Evolutionary conservation across 1,140 invertebrate genomes (phyloP).

Genomic region (Bicyclus anynana): DNA sequence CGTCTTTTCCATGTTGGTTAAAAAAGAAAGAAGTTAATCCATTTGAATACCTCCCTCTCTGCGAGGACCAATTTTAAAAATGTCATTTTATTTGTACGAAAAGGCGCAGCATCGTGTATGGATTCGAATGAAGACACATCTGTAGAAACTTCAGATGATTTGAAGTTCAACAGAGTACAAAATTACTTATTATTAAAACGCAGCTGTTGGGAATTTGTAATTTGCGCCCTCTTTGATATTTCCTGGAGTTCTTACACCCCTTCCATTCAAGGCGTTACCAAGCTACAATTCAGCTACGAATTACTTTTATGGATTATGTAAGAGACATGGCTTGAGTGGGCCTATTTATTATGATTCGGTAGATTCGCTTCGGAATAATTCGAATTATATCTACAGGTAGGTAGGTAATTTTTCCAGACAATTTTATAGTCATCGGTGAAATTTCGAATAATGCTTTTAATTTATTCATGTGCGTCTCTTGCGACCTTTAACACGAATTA

Average conservation of each 20-base stretch:
- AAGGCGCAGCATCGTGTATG: not conserved
- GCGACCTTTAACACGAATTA: no score
- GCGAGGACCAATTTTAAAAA: no score
- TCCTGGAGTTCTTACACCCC: conserved; percentile 15
- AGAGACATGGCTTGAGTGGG: not conserved
- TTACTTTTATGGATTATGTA: conserved; percentile 1
- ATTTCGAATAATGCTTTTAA: no score
- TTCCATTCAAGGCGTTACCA: not conserved
- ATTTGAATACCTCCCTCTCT: no score
- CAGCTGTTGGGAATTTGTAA: conserved; percentile 57
- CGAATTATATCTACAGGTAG: no score
- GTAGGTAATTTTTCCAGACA: no score
- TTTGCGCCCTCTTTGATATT: conserved; percentile 51
- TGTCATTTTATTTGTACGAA: no score
- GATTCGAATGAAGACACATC: conserved; percentile 39
- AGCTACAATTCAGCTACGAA: not conserved
- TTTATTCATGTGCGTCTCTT: no score
- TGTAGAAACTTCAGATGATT: conserved; percentile 52
- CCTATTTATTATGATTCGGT: not conserved
- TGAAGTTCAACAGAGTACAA: conserved; percentile 58
- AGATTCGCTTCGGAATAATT: not conserved
- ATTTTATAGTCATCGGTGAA: no score
- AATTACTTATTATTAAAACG: conserved; percentile 51
- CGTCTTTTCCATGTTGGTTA: no score
- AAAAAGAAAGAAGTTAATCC: no score